These are phyloP conservation scores for Takifugu bimaculatus DNA, from an alignment of 2,113 vertebrate species.

Conservation along the genomic window DNA sequence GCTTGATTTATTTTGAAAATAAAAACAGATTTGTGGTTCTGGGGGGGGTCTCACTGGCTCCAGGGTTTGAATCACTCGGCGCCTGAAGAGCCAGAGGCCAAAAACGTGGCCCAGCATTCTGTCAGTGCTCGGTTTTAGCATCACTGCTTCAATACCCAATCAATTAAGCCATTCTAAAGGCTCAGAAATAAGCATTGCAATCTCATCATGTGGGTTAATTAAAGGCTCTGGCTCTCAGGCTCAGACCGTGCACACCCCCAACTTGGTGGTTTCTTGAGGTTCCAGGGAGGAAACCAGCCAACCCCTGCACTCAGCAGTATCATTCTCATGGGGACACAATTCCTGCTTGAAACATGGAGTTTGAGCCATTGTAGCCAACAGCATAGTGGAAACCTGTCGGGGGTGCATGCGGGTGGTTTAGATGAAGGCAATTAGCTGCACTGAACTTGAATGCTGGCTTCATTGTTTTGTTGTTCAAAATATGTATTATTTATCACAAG, in stretches of 20 bases:
- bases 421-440: slow-evolving; percentile 46
- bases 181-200: slow-evolving; percentile 51
- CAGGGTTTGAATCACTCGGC: too few relatives aligned
- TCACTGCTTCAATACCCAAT: slow-evolving; percentile 43
- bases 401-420: slow-evolving; percentile 38
- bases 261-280: slow-evolving; percentile 51
- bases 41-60: slow-evolving; percentile 6
- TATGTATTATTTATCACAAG: slow-evolving; percentile 7
- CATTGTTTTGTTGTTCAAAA: slow-evolving; percentile 1
- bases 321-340: slow-evolving; percentile 31
- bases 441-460: slow-evolving; percentile 13
- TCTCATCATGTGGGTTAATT: slow-evolving; percentile 61
- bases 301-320: slow-evolving; percentile 20
- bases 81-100: neutral
- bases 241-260: slow-evolving; percentile 34
- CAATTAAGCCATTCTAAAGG: slow-evolving; percentile 30
- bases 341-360: slow-evolving; percentile 22
- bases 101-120: slow-evolving; percentile 10
- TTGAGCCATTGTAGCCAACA: slow-evolving; percentile 14
- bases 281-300: slow-evolving; percentile 51
- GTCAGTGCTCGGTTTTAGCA: slow-evolving; percentile 17
- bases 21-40: slow-evolving; percentile 1
- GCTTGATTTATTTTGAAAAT: slow-evolving; percentile 55
- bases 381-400: slow-evolving; percentile 45
- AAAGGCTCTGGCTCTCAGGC: slow-evolving; percentile 46